Base-by-base conservation (phyloP, 2,113 vertebrate genomes). In the Amia ocellicauda region DNA sequence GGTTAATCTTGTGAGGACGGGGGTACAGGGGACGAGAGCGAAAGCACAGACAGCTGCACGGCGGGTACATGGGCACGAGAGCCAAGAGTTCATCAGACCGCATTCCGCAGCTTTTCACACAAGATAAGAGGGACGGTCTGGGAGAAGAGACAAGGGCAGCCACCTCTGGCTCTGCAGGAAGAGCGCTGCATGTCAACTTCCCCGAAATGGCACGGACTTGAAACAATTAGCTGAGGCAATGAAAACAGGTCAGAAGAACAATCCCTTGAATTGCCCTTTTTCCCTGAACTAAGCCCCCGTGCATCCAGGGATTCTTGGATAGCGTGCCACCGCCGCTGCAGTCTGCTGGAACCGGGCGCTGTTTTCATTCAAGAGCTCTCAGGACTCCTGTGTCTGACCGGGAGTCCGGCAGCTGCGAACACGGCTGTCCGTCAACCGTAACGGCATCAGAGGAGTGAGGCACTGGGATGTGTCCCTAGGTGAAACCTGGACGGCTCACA, bases 1-100 rank as follows among this genome's bases (percentile, higher is more conserved):
- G 64, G 68, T 64, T 42, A 62, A 36, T 64, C 63, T 16, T 71
- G 61, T 20, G 11, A 53, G 52, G 55, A 63, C 79, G 57, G 49
- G 75, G 67, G 59, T 66, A 60, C 67, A 71, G 69, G 73, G 68
- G 31, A 11, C 9, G 20, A 58, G 42, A 57, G 68, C 72, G 71
- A 78, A 75, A 79, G 66, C 56, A 69, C 66, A 75, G 71, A 74
- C 75, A 78, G 70, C 56, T 75, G 73, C 59, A 68, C 43, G 9
- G 45, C 0, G 63, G 69, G 54, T 63, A n/a, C 40, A 71, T 36
- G 31, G 31, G 31, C 5, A 11, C 31, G 11, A 36, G 31, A 60
- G 69, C 67, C 76, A 78, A 68, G 69, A 24, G n/a, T 70, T 78
- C 68, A 69, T 63, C 69, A 77, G 74, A 76, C n/a, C n/a, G n/a